phyloP scores from a whole-genome alignment of 2,113 vertebrate genomes.

The Myrmecobius fasciatus region DNA sequence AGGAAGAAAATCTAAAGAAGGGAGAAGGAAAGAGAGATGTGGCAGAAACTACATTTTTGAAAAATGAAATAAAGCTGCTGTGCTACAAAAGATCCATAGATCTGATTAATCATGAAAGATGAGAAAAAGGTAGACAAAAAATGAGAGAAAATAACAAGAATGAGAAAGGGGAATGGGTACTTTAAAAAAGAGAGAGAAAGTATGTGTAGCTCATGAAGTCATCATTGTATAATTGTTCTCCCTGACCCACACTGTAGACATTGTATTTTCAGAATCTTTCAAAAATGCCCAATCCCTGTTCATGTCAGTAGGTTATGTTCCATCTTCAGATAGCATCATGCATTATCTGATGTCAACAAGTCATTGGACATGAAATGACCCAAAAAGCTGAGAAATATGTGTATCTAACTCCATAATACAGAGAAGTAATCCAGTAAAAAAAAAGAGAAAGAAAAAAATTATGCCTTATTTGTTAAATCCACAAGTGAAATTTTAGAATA shows the following conservation, averaged over 20 bases:
- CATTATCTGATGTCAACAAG: not conserved
- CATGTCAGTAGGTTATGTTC: not conserved
- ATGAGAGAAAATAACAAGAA: no score
- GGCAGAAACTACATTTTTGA: fast-evolving
- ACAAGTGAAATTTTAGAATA: not conserved
- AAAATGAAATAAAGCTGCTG: not conserved
- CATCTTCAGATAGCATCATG: not conserved
- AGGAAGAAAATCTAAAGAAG: not conserved
- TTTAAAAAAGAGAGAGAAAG: not conserved
- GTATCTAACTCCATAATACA: not conserved
- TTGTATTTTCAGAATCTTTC: not conserved
- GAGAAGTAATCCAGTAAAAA: not conserved
- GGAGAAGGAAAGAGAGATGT: not conserved
- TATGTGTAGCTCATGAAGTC: not conserved
- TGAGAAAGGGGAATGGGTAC: not conserved
- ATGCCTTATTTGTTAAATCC: not conserved
- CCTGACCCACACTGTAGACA: no score
- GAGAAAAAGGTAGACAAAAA: not conserved
- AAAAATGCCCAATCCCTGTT: not conserved
- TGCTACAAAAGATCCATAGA: not conserved
- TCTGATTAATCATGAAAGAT: not conserved
- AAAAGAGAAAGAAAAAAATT: not conserved
- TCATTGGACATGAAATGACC: not conserved
- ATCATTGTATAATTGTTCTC: not conserved
- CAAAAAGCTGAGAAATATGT: not conserved